Base-by-base conservation (phyloP, 2,888 invertebrate genomes). In the Lamproptera curius region DNA sequence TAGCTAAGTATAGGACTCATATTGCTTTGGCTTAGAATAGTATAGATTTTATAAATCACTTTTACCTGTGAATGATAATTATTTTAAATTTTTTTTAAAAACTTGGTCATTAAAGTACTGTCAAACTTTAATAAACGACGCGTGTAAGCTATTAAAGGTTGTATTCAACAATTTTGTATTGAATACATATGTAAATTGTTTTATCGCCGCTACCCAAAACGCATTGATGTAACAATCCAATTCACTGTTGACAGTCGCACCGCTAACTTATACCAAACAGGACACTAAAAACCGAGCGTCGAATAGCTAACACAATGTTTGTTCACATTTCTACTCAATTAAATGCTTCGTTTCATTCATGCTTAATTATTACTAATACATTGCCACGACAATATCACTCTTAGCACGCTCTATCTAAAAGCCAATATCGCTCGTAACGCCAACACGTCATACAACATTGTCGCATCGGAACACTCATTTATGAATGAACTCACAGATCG, bases 401-500 rank as follows among this genome's bases (percentile, higher is more conserved):
- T 72, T 59, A 46, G 23, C 0, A 10, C 31, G 51, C 51, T 70
- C 62, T 58, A 61, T 71, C 79, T 79, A 84, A 65, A 74, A 65
- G 60, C 67, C 56, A 74, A 55, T 68, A 60, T 77, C 51, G 70
- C 61, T 59, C 55, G 55, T 54, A 61, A 59, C 68, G 63, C 67
- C 68, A 73, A 71, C 72, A 69, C 72, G 77, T 76, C 73, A 75
- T 83, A 75, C 73, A 67, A 80, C 85, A 76, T 82, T 84, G 81
- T 83, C 79, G 73, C 70, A 60, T 54, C 64, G 67, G 67, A 73
- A 60, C 65, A 65, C 70, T 78, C 83, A 76, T 86, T 87, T 85
- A 86, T 87, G 87, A 87, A 87, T 87, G 87, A 83, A 86, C 81
- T 78, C 78, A 81, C 84, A 83, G 87, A 87, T 84, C 85, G 81